Evolutionary conservation across 2,113 vertebrate species (phyloP), one percentile per base, ranked within the genome.

Genomic region (Balaeniceps rex): DNA sequence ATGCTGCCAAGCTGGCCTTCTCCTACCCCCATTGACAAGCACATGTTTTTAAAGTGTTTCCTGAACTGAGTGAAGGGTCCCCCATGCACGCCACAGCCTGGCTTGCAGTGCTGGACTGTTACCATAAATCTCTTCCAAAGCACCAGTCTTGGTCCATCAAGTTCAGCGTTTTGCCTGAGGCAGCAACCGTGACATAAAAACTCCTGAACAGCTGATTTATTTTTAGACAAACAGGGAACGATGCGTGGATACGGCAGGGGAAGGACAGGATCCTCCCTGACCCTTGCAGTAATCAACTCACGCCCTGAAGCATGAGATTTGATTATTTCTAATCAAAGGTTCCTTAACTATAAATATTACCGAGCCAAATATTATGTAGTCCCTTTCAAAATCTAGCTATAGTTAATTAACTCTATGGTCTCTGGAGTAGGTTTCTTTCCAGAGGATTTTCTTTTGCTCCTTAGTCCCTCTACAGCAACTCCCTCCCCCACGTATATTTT

Each of bases 21-120:
- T 38, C 49, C 89, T 12, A 11, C 36, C 9, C 14, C 24, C 47
- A 4, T 1, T 14, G 49, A 4, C 47, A 34, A 38, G 34, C 16
- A 17, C 16, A 3, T 2, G 29, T 4, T 63, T 49, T 5, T 16
- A 11, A 65, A 40, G 31, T 1, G 4, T 6, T 33, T 14, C 40
- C 61, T 28, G 46, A 31, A 22, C 2, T 0, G 46, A 6, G 19
- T 1, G 21, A 52, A 46, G 46, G 54, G 55, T 36, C 26, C 40
- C 34, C 19, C 23, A 1, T 1, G 9, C 76, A 11, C 4, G 0
- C 38, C 76, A 13, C 0, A 0, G 46, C 46, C 75, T 19, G 46
- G 52, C 52, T 15, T 4, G 60, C 68, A 17, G 18, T 7, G 3
- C 63, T 33, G 40, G 2, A 16, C 68, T 17, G n/a, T 19, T 26